These are phyloP conservation scores for Drosophila recens DNA, from an alignment of 2,888 invertebrate species.

Conservation along the genomic window DNA sequence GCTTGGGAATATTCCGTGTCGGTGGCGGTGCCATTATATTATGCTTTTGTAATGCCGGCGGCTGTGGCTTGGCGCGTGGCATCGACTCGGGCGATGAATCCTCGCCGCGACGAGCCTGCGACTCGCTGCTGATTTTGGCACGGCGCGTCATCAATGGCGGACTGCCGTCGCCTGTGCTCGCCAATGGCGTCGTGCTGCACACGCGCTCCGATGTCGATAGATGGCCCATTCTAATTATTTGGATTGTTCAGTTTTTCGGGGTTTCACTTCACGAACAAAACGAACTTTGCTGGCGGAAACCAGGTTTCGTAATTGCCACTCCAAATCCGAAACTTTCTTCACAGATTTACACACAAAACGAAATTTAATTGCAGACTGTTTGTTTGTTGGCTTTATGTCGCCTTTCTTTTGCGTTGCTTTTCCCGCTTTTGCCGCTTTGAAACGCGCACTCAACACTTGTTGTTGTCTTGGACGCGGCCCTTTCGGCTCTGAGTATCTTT, in stretches of 20 bases:
- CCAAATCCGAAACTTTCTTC: conserved; percentile 74
- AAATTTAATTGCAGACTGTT: conserved; percentile 60
- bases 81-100: conserved; percentile 67
- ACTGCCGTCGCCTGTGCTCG: conserved; percentile 59
- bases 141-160: conserved; percentile 60
- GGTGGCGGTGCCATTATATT: conserved; percentile 7
- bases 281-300: conserved; percentile 55
- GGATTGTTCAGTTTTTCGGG: not conserved
- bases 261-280: conserved; percentile 42
- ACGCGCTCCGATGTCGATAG: conserved; percentile 82
- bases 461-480: conserved; percentile 40
- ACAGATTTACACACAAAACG: conserved; percentile 72
- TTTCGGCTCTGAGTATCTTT: conserved; percentile 34
- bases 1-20: conserved; percentile 39
- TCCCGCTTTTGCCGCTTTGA: conserved; percentile 33
- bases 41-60: not conserved
- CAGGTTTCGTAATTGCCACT: conserved; percentile 64
- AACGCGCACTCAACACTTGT: conserved; percentile 46
- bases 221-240: conserved; percentile 80
- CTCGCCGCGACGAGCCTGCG: conserved; percentile 60
- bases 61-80: conserved; percentile 47
- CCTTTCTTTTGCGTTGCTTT: conserved; percentile 26
- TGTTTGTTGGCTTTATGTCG: conserved; percentile 32
- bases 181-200: conserved; percentile 71
- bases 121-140: conserved; percentile 54